Base-by-base conservation (phyloP, 2,113 vertebrate species). In the Silurus asotus region DNA sequence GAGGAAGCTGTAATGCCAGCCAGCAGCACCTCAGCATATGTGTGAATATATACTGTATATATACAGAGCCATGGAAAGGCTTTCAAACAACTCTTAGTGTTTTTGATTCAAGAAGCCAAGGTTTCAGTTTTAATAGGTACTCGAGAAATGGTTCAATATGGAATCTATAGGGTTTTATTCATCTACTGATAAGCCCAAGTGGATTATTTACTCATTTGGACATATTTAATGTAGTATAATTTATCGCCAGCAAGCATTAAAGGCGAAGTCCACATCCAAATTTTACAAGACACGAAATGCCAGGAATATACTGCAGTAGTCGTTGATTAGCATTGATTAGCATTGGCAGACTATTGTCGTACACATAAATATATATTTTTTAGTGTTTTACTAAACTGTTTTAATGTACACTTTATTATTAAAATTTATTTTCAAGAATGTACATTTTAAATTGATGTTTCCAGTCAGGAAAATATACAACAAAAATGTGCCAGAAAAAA, bases 11-110 rank as follows among this genome's bases (percentile, higher is more conserved):
- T 78, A 74, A 77, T 9, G n/a, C 48, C 83, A 78, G n/a, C 48
- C 83, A 78, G 48, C 15, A 51, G 51, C 61, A 20, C 74, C 5
- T 23, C 20, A 48, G 56, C 74, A 85, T 84, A 84, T 85, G 72
- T 59, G 51, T 51, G n/a, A 25, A 48, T 77, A 84, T 76, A 51
- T 61, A 51, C 37, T 51, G 53, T 20, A 84, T 62, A 62, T 62
- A 62, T 62, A 62, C 8, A 62, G 19, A 13, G 28, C 28, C 28
- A 70, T n/a, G 70, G 20, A 75, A 51, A 51, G 48, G 48, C 48
- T 51, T 49, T 74, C 5, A 8, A 51, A 51, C 67, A 45, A 1
- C 13, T 13, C 28, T 67, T 13, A 28, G 25, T 67, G 11, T 62
- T n/a, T 62, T 62, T 62, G 61, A n/a, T 23, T 62, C 8, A 61